A percentile compares a stretch with the other conserved stretches of the same genome.
These are phyloP conservation scores for Ramazzottius varieornatus DNA, from an alignment of 2,888 invertebrate genomes.

Conservation along the genomic window DNA sequence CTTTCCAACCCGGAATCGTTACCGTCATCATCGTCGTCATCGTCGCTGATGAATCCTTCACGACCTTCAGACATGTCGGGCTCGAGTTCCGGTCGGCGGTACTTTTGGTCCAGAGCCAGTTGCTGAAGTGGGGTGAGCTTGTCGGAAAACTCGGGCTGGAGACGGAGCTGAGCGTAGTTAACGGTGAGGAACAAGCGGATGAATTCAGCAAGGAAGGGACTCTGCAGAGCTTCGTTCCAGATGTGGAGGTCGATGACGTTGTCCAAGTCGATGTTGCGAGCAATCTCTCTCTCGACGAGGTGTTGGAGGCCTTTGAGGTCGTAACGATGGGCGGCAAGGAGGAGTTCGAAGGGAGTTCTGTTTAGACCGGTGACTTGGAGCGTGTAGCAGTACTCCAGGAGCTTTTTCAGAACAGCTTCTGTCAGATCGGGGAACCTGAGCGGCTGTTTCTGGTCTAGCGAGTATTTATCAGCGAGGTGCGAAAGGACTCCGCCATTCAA, in stretches of 20 bases:
- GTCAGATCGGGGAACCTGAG: neutral
- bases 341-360: neutral
- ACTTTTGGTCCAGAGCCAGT: neutral
- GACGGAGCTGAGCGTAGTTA: neutral
- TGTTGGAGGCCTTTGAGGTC: neutral
- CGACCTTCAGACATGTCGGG: too few relatives aligned
- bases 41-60: neutral
- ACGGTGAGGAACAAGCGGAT: neutral
- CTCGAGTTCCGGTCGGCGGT: too few relatives aligned
- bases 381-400: neutral
- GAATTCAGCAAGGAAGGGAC: too few relatives aligned
- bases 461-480: neutral
- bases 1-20: neutral
- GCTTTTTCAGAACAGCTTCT: neutral
- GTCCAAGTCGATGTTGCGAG: neutral
- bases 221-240: neutral
- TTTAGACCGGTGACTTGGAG: neutral
- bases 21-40: neutral
- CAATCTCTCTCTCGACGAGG: neutral
- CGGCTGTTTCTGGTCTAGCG: neutral
- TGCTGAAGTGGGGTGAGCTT: neutral
- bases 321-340: conserved; percentile 2
- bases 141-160: neutral
- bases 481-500: neutral
- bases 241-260: neutral